Conservation (phyloP, 2,888 invertebrate genomes). For the Stenoptilia bipunctidactyla region DNA sequence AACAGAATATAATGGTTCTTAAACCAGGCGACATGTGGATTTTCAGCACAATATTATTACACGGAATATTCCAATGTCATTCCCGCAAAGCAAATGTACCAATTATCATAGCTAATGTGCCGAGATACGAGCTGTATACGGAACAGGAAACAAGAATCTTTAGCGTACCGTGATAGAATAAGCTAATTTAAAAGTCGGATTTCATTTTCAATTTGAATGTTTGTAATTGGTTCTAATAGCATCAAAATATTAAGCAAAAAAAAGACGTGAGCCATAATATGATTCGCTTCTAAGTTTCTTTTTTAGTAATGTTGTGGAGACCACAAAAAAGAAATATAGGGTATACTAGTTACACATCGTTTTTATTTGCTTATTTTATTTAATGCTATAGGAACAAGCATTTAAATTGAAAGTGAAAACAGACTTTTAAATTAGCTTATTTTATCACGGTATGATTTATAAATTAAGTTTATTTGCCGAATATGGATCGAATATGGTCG, state of each 20-base stretch:
- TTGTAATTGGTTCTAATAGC: too few species aligned
- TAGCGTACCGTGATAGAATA: slow-evolving; percentile 7
- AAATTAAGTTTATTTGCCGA: slow-evolving; percentile 14
- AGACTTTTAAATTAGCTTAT: neutral
- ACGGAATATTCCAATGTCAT: slow-evolving; percentile 32
- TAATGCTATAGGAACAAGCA: too few species aligned
- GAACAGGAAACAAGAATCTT: slow-evolving; percentile 13
- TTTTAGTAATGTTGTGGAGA: too few species aligned
- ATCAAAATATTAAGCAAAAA: too few species aligned
- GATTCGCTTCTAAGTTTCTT: too few species aligned
- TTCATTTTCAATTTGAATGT: too few species aligned
- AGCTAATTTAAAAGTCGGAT: neutral
- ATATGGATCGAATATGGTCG: slow-evolving; percentile 35
- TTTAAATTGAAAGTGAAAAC: neutral
- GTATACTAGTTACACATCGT: too few species aligned
- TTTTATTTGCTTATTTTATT: too few species aligned
- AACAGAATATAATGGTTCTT: too few species aligned
- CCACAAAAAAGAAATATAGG: too few species aligned
- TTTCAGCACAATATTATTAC: neutral
- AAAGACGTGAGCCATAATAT: too few species aligned
- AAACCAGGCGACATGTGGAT: too few species aligned
- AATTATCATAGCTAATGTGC: slow-evolving; percentile 65
- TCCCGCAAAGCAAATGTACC: slow-evolving; percentile 60
- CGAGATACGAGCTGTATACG: slow-evolving; percentile 31
- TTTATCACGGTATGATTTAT: slow-evolving; percentile 9